These are phyloP conservation scores for Xiphophorus maculatus DNA, from an alignment of 2,113 vertebrate genomes.

Conservation along the genomic window DNA sequence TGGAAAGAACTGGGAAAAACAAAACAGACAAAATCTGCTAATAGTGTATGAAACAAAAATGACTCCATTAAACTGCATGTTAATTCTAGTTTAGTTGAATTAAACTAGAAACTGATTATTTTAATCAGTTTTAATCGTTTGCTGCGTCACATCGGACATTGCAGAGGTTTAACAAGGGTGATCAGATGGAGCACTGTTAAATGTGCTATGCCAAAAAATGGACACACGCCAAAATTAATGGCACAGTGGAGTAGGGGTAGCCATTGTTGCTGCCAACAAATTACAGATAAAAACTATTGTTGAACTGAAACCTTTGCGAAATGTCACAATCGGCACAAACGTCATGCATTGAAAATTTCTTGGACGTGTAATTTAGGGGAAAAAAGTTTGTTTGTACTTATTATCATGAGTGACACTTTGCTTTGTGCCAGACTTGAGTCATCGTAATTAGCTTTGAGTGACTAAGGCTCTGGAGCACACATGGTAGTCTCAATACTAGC, in stretches of 20 bases:
- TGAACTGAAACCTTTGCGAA: no score
- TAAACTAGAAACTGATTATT: no score
- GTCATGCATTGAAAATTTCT: no score
- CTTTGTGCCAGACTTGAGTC: slow-evolving; percentile 21
- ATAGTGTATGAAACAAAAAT: background rate
- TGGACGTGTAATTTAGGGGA: no score
- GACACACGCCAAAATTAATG: no score
- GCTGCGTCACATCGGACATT: background rate
- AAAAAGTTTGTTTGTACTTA: background rate
- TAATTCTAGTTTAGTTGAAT: no score
- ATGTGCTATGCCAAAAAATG: background rate
- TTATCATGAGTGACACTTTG: slow-evolving; percentile 4
- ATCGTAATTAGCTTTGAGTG: slow-evolving; percentile 1
- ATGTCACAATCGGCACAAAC: no score
- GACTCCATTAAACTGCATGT: no score
- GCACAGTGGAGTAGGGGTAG: background rate
- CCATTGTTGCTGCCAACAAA: no score
- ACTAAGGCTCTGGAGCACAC: background rate
- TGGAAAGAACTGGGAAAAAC: background rate
- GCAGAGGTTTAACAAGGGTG: background rate
- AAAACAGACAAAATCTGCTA: background rate
- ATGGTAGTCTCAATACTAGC: slow-evolving; percentile 36
- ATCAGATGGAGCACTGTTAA: no score
- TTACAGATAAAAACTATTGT: no score
- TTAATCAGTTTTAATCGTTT: background rate